Percentiles rank a stretch among this genome's conserved stretches.
These are phyloP conservation scores for Neosilurus mollespiculum DNA, from an alignment of 2,797 vertebrate genomes.

Conservation along the genomic window DNA sequence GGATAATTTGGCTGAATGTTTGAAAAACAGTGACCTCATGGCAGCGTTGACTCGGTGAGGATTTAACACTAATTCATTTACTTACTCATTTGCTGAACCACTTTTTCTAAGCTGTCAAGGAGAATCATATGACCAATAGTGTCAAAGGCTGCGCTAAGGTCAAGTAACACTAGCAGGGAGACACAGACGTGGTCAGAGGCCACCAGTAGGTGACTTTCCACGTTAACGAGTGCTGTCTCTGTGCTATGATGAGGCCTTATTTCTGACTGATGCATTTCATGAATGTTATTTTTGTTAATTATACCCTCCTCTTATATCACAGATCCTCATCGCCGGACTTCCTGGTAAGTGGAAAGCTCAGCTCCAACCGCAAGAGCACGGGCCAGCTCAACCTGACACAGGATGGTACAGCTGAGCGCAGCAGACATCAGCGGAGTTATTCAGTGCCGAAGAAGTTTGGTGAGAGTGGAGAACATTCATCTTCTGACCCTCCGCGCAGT, in stretches of 20 bases:
- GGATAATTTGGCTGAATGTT: conserved; percentile 94
- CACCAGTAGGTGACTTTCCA: no score
- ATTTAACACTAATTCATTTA: neutral
- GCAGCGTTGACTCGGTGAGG: conserved; percentile 90
- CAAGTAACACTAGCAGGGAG: no score
- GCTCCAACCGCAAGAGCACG: conserved; percentile 91
- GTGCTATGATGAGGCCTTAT: no score
- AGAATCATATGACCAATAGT: no score
- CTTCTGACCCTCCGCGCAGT: conserved; percentile 89
- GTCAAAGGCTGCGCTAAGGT: no score
- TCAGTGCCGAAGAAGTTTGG: conserved; percentile 99
- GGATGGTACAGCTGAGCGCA: conserved; percentile 85
- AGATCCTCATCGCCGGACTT: conserved; percentile 96
- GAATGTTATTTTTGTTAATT: no score
- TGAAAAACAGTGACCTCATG: conserved; percentile 96
- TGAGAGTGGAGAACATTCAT: conserved; percentile 78
- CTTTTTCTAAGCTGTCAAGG: no score
- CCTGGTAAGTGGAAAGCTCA: conserved; percentile 85
- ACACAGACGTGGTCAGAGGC: no score
- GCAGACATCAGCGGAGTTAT: conserved; percentile 93
- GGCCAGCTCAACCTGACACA: conserved; percentile 90
- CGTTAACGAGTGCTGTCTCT: no score
- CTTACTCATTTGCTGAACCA: no score
- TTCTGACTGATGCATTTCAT: no score
- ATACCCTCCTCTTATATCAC: conserved; percentile 27